Conservation (phyloP, 2,888 invertebrate species). For the Nomada hirtipes region DNA sequence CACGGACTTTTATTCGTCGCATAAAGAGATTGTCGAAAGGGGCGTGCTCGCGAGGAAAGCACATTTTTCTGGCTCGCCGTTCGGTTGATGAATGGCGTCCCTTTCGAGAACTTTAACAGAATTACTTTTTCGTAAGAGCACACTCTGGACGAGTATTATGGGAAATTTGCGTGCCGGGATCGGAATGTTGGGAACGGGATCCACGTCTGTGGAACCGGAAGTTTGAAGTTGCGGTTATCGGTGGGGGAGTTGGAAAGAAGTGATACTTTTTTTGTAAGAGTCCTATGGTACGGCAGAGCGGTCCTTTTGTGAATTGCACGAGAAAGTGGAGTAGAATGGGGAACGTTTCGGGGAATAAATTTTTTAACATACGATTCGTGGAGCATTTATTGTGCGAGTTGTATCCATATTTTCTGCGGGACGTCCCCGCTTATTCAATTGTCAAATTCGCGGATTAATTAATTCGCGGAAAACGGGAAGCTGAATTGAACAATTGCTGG, state of each 20-base stretch:
- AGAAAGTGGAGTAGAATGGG: neutral
- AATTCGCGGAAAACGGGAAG: too few relatives aligned
- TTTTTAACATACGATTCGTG: neutral
- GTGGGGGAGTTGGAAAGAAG: neutral
- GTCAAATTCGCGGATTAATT: too few relatives aligned
- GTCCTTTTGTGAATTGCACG: neutral
- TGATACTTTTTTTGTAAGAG: neutral
- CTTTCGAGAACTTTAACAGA: constrained; percentile 30
- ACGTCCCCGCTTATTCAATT: neutral
- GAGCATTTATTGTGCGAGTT: neutral
- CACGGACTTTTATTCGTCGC: neutral
- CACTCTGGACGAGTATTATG: neutral
- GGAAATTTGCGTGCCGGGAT: constrained; percentile 11
- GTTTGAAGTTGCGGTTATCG: neutral
- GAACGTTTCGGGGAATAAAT: neutral
- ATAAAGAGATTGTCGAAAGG: constrained; percentile 7
- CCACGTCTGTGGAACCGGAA: neutral
- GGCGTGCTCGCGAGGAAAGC: constrained; percentile 4
- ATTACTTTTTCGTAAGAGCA: constrained; percentile 16
- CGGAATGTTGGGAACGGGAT: neutral
- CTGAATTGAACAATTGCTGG: too few relatives aligned
- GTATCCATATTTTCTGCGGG: neutral
- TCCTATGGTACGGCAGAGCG: neutral
- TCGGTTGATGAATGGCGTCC: constrained; percentile 8
- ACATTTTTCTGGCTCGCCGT: constrained; percentile 18